Base-by-base conservation (phyloP, 1,140 invertebrate species). In the Drosophila parvula region DNA sequence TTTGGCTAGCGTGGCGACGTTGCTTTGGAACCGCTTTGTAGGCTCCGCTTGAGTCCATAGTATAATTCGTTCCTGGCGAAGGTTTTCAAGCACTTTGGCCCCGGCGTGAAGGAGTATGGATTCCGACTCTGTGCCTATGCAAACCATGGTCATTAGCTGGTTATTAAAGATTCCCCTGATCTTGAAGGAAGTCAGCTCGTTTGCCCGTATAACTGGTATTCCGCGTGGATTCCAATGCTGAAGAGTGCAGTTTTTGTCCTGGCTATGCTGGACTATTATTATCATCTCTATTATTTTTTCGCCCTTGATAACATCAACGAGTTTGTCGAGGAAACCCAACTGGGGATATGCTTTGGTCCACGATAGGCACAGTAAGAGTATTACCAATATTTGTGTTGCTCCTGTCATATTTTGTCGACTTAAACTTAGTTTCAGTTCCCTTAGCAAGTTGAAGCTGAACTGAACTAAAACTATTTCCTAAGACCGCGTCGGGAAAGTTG, bases 1-100 rank as follows among this genome's bases (percentile, higher is more conserved):
- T 2, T 7, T 0, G 8, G 14, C 0, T 57, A 32, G 27, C 1
- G 18, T 3, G 9, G 12, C 5, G 5, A 41, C 22, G 1, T 58
- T 6, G 11, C 11, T 10, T 0, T 58, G 8, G 2, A 63, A 32
- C 3, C 18, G 3, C 30, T 14, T 12, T 0, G 10, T 58, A 8
- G 38, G 28, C 38, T 57, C 2, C 18, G 12, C 27, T 28, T 27
- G 16, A 11, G n/a, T 59, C 61, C 61, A 63, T 3, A 63, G 10
- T 5, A 63, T 16, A 6, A 63, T 43, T 34, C 38, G 30, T 2
- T 43, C 14, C 16, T 43, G 60, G 10, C 60, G 28, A 11, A 57
- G 30, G 36, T 10, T 41, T 10, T 43, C 60, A 7, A 43, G 14
- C 2, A 6, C 4, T 7, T 41, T 40, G 0, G 18, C 60, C 51